phyloP scores from a whole-genome alignment of 2,113 vertebrate species.

The Malurus alboscapulatus region DNA sequence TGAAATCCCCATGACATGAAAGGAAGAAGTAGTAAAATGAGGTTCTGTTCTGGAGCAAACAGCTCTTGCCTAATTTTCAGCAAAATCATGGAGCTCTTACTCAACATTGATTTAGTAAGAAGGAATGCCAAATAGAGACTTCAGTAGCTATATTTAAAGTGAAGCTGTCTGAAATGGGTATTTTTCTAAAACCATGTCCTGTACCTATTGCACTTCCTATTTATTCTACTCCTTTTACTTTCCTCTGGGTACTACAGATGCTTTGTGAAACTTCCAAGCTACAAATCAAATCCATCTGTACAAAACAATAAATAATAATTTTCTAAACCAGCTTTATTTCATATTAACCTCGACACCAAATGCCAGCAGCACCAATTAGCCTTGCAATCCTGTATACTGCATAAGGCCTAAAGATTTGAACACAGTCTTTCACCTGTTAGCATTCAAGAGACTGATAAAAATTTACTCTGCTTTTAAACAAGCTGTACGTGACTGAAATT shows the following conservation, averaged over 20 bases:
- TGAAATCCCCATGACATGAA: neutral
- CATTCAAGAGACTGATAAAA: constrained; percentile 74
- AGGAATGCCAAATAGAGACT: neutral
- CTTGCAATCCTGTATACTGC: constrained; percentile 49
- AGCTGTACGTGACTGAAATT: constrained; percentile 71
- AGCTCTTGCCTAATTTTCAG: neutral
- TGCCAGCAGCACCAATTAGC: constrained; percentile 67
- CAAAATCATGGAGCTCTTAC: neutral
- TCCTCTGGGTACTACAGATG: constrained; percentile 45
- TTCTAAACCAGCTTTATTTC: constrained; percentile 46
- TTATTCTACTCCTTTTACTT: constrained; percentile 49
- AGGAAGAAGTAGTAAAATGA: neutral
- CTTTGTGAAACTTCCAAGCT: constrained; percentile 70
- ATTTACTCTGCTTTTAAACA: constrained; percentile 68
- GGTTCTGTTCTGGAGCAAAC: neutral
- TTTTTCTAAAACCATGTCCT: neutral
- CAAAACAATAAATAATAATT: constrained; percentile 68
- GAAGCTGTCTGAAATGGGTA: neutral
- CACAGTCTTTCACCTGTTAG: constrained; percentile 68
- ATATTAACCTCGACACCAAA: constrained; percentile 40
- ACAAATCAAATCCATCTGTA: constrained; percentile 73
- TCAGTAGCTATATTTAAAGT: neutral
- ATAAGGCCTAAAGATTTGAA: constrained; percentile 62
- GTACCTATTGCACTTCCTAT: neutral
- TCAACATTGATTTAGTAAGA: neutral